Base-by-base conservation (phyloP, 2,888 invertebrate species). In the Macrosoma leucophasiata region DNA sequence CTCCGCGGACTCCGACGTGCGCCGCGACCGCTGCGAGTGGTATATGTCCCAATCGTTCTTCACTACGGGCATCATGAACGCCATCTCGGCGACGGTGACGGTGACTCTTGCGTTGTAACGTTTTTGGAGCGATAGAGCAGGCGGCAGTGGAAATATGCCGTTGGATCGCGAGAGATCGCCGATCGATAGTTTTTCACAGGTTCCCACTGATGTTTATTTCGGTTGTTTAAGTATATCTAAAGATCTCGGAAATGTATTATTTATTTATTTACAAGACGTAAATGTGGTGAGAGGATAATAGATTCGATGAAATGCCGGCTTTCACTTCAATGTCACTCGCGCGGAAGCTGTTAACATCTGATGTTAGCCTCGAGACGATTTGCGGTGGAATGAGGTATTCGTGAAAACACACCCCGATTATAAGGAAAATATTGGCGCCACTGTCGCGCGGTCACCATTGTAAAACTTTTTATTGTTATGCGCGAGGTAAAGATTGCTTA, bases 11-110 rank as follows among this genome's bases (percentile, higher is more conserved):
- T 94, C 94, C 5, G 93, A 93, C 23, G 89, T 87, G 48, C 91
- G 88, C 51, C 94, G 87, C 34, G 90, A 88, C 43, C 94, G 89
- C 69, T 90, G 90, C 48, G 92, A 91, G 85, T 94, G 93, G 87
- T 95, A 95, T 63, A 95, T 94, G 74, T 95, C 93, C 89, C 93
- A 95, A 75, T 95, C 94, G 85, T 95, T 95, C 86, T 95, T 95
- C 84, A 95, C 90, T 49, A 95, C 95, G 38, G 95, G 95, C 93
- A 95, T 94, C 95, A 95, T 95, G 85, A 95, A 95, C 87, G 95
- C 95, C 95, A 95, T 95, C 77, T 75, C 78, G 74, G 61, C 75
- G 78, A 54, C 56, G 63, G 56, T 48, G 52, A 66, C 71, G 72
- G 74, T 66, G 58, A 50, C 65, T 76, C 79, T 66, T 76, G 57